Evolutionary conservation across 2,888 invertebrate genomes (phyloP).

Genomic region (Nephrotoma guestfalica): DNA sequence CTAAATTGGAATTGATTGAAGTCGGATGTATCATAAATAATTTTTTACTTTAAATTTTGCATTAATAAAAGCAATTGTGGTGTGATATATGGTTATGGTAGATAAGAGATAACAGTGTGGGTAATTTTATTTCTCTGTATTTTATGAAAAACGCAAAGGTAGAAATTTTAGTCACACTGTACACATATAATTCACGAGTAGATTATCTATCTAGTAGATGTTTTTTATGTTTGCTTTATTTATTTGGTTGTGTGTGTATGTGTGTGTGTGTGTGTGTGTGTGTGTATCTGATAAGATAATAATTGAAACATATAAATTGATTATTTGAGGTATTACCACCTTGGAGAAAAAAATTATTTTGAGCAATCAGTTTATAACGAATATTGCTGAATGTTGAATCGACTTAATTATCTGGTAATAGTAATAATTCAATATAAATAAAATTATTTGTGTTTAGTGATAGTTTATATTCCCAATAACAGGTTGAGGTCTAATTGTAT

Average conservation of each 20-base stretch:
- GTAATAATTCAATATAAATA: not conserved
- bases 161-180: not conserved
- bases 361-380: not conserved
- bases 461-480: no score
- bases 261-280: not conserved
- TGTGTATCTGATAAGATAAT: not conserved
- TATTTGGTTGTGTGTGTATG: not conserved
- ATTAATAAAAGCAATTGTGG: not conserved
- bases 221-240: not conserved
- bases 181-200: not conserved
- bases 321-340: not conserved
- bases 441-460: no score
- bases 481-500: not conserved
- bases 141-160: not conserved
- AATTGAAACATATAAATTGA: not conserved
- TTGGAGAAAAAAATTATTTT: not conserved
- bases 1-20: not conserved
- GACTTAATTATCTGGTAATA: not conserved
- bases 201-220: not conserved
- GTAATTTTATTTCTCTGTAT: not conserved
- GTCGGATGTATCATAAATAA: not conserved
- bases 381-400: not conserved
- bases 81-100: not conserved
- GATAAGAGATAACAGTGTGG: not conserved
- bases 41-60: not conserved